A percentile compares a stretch with the other conserved stretches of the same genome.
Conservation (phyloP, 2,113 vertebrate genomes). For the Xiphophorus couchianus region DNA sequence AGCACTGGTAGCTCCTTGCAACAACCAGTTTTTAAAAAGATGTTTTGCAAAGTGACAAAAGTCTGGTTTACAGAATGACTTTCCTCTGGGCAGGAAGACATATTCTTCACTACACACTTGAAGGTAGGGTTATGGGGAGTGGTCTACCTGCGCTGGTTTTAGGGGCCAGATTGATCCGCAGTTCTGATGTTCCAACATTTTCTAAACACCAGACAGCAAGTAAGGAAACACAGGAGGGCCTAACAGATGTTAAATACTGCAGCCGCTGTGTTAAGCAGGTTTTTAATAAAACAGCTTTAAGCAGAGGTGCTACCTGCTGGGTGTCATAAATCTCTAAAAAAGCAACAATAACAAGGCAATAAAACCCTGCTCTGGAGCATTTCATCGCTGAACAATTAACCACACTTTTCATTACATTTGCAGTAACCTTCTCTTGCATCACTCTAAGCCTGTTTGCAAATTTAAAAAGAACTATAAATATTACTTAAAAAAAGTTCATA, state of each 20-base stretch:
- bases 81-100: constrained; percentile 40
- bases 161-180: constrained; percentile 26
- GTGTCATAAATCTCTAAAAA: constrained; percentile 34
- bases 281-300: constrained; percentile 39
- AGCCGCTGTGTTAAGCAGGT: constrained; percentile 10
- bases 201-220: constrained; percentile 34
- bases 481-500: neutral
- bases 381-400: constrained; percentile 48
- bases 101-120: constrained; percentile 54
- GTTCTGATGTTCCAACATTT: constrained; percentile 20
- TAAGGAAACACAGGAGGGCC: constrained; percentile 8
- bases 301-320: constrained; percentile 37
- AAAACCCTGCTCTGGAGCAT: constrained; percentile 5
- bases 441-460: neutral
- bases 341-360: constrained; percentile 27
- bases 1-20: too few relatives aligned
- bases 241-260: constrained; percentile 38
- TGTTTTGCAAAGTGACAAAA: constrained; percentile 26
- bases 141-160: constrained; percentile 51
- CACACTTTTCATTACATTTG: constrained; percentile 45
- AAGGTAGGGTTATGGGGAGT: constrained; percentile 42
- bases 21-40: too few relatives aligned
- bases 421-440: constrained; percentile 21
- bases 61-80: constrained; percentile 27
- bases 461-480: neutral